Conservation (phyloP, 2,797 vertebrate species). For the Scolopax bukidnonensis region DNA sequence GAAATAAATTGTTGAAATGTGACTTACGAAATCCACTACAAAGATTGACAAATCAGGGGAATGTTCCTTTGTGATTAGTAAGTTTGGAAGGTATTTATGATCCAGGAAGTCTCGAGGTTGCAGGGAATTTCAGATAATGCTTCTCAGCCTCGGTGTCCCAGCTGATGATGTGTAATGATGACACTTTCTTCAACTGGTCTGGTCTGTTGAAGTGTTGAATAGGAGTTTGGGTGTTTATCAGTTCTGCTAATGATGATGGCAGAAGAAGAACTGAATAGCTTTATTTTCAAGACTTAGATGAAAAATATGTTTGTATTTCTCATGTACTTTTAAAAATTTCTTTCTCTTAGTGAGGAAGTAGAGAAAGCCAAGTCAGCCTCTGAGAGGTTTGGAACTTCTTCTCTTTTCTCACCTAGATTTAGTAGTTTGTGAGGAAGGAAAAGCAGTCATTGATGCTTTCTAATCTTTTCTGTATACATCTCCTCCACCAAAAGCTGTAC, state of each 20-base stretch:
- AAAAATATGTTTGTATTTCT: not conserved
- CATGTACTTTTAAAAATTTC: not conserved
- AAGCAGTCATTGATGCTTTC: not conserved
- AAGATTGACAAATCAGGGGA: constrained; percentile 17
- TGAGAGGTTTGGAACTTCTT: not conserved
- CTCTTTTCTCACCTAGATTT: not conserved
- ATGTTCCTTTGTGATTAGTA: not conserved
- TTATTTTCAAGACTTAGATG: not conserved
- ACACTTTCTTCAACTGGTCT: not conserved
- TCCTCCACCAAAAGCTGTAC: not conserved
- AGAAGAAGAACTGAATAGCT: not conserved
- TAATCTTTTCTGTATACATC: not conserved
- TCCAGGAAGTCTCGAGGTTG: not conserved
- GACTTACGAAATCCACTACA: constrained; percentile 15
- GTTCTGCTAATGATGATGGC: not conserved
- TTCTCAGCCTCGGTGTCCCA: not conserved
- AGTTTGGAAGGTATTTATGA: not conserved
- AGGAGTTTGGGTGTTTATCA: not conserved
- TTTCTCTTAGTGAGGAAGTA: not conserved
- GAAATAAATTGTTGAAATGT: constrained; percentile 48
- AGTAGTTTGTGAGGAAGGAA: not conserved
- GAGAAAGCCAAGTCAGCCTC: not conserved
- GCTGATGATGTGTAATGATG: not conserved
- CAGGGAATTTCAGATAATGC: not conserved
- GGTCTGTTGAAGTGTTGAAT: not conserved